Percentiles rank a stretch among this genome's conserved stretches.
phyloP scores from a whole-genome alignment of 2,113 vertebrate species.

The Coreoperca whiteheadi region DNA sequence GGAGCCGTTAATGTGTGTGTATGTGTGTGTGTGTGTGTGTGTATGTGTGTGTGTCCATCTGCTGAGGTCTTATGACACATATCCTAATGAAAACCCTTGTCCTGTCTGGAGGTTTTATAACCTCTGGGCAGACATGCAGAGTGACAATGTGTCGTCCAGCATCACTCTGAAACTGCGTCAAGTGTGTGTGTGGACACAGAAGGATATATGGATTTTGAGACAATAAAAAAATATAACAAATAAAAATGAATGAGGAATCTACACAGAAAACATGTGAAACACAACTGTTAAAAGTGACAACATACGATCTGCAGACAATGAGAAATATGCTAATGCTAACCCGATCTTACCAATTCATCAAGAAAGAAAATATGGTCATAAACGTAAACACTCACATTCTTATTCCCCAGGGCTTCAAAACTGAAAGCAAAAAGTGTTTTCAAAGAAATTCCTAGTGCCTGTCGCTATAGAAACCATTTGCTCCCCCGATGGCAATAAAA shows the following conservation, averaged over 20 bases:
- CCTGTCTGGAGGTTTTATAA: slow-evolving; percentile 37
- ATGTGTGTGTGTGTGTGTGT: slow-evolving; percentile 44
- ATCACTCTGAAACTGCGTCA: slow-evolving; percentile 5
- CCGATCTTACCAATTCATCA: neutral
- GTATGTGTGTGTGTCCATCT: slow-evolving; percentile 33
- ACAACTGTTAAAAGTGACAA: neutral
- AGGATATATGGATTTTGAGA: neutral
- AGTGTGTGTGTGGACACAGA: neutral
- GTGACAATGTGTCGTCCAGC: slow-evolving; percentile 25
- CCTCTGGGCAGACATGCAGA: slow-evolving; percentile 27
- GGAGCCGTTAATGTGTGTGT: slow-evolving; percentile 21
- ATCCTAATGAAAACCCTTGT: slow-evolving; percentile 26
- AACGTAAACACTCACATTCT: slow-evolving; percentile 7
- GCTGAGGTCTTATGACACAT: slow-evolving; percentile 44
- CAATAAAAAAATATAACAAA: neutral
- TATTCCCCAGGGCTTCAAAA: slow-evolving; percentile 40
- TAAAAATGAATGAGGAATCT: neutral
- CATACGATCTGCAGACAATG: neutral
- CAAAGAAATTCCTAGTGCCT: slow-evolving; percentile 60
- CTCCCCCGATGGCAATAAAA: slow-evolving; percentile 74
- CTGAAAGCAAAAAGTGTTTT: slow-evolving; percentile 42
- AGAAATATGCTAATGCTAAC: neutral
- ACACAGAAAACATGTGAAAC: neutral
- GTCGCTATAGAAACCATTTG: slow-evolving; percentile 83
- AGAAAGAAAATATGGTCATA: slow-evolving; percentile 13